Percentiles rank a stretch among this genome's conserved stretches.
Conservation (phyloP, 2,797 vertebrate genomes). For the Melanotaenia boesemani region DNA sequence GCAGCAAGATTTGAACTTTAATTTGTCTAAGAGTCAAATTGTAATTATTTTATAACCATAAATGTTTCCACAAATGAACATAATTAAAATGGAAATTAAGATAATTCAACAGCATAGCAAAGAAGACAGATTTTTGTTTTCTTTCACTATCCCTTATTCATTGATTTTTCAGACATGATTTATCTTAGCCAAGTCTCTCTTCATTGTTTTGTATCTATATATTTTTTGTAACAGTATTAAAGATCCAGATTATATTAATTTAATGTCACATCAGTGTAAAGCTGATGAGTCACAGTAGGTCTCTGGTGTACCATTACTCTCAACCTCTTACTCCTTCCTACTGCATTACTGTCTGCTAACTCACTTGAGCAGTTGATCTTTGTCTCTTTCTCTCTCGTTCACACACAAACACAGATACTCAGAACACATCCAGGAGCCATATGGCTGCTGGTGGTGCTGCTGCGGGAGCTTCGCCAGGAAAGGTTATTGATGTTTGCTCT, state of each 20-base stretch:
- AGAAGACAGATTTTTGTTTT: conserved; percentile 7
- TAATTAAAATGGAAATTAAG: no score
- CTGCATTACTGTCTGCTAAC: conserved; percentile 47
- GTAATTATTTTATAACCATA: no score
- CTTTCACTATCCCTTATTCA: no score
- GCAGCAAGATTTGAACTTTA: no score
- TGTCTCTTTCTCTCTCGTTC: conserved; percentile 13
- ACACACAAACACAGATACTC: conserved; percentile 19
- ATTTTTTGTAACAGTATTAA: background rate
- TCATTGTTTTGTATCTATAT: no score
- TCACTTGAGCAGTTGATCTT: conserved; percentile 59
- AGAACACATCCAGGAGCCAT: conserved; percentile 80
- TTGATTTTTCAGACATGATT: no score
- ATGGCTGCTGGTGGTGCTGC: conserved; percentile 76
- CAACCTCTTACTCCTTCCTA: conserved; percentile 15
- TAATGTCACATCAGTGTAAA: conserved; percentile 40
- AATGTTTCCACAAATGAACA: background rate
- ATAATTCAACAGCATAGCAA: background rate
- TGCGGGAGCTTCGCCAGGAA: conserved; percentile 54
- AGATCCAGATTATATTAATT: conserved; percentile 23
- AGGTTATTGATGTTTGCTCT: conserved; percentile 89
- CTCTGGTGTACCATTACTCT: conserved; percentile 24
- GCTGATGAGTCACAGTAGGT: conserved; percentile 36
- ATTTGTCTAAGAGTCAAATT: no score
- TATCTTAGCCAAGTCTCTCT: no score